Conservation (phyloP, 2,888 invertebrate species). For the Syrista parreyssii region DNA sequence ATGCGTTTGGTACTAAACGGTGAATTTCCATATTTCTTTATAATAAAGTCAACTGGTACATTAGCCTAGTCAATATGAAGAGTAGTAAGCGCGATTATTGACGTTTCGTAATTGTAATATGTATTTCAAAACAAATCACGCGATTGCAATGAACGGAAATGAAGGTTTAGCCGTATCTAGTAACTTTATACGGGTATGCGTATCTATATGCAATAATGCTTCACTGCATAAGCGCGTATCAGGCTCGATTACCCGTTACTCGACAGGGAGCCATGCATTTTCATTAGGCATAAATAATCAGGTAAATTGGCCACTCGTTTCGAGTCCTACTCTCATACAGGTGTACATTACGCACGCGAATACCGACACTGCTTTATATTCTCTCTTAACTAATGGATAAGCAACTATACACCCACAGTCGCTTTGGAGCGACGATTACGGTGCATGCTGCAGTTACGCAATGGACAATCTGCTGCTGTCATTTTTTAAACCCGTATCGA, state of each 20-base stretch:
- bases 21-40: not conserved
- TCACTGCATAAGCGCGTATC: slow-evolving; percentile 2
- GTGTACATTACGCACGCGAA: slow-evolving; percentile 1
- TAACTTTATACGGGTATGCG: not conserved
- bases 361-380: slow-evolving; percentile 7
- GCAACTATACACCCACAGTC: slow-evolving; percentile 29
- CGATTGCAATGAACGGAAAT: not conserved
- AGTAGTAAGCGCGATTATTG: not conserved
- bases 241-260: slow-evolving; percentile 21
- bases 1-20: not conserved
- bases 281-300: slow-evolving; percentile 41
- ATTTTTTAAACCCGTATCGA: not conserved
- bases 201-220: not conserved
- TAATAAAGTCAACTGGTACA: not conserved
- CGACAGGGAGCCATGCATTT: slow-evolving; percentile 29
- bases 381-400: slow-evolving; percentile 38
- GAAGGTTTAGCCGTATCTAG: not conserved
- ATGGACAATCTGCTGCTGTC: not conserved
- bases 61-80: not conserved
- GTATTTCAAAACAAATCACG: not conserved
- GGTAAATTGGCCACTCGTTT: slow-evolving; percentile 24
- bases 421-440: slow-evolving; percentile 31
- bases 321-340: slow-evolving; percentile 6
- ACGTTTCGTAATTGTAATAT: not conserved
- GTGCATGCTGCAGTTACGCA: slow-evolving; percentile 32